phyloP scores from a whole-genome alignment of 1,140 invertebrate species.

The Cyclina sinensis region DNA sequence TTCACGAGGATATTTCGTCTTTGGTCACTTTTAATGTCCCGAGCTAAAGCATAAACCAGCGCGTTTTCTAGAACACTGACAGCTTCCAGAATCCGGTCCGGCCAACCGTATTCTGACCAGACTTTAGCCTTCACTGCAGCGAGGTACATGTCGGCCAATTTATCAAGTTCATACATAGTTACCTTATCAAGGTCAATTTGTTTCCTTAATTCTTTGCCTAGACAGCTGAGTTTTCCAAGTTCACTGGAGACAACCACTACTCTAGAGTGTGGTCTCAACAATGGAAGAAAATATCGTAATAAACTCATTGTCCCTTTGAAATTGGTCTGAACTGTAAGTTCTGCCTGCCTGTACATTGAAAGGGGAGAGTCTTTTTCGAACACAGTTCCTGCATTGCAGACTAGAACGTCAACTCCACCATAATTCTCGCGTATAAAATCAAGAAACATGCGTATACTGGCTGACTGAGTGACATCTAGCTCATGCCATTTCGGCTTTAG shows the following conservation, averaged over 20 bases:
- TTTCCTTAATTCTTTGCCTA: slow-evolving; percentile 23
- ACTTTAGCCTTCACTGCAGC: slow-evolving; percentile 52
- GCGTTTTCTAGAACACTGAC: slow-evolving; percentile 51
- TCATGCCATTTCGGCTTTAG: slow-evolving; percentile 90
- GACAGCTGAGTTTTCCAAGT: slow-evolving; percentile 53
- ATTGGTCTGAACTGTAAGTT: slow-evolving; percentile 55
- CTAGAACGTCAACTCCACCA: slow-evolving; percentile 92
- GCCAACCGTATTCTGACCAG: slow-evolving; percentile 67
- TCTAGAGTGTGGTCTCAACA: slow-evolving; percentile 61
- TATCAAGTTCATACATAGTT: slow-evolving; percentile 57
- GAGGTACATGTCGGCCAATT: slow-evolving; percentile 60
- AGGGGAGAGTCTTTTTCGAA: slow-evolving; percentile 88
- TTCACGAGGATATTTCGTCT: slow-evolving; percentile 67
- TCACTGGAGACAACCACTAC: slow-evolving; percentile 65
- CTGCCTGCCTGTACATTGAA: slow-evolving; percentile 51
- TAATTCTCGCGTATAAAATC: slow-evolving; percentile 90
- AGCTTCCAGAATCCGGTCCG: slow-evolving; percentile 55
- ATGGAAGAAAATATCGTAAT: slow-evolving; percentile 51
- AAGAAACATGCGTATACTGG: slow-evolving; percentile 89
- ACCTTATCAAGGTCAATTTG: slow-evolving; percentile 49
- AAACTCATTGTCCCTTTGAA: slow-evolving; percentile 66
- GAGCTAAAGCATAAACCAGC: slow-evolving; percentile 40
- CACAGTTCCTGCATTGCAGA: slow-evolving; percentile 95
- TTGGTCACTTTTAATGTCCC: slow-evolving; percentile 28
- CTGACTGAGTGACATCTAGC: slow-evolving; percentile 89